Base-by-base conservation (phyloP, 2,113 vertebrate species). In the Gobio gobio region DNA sequence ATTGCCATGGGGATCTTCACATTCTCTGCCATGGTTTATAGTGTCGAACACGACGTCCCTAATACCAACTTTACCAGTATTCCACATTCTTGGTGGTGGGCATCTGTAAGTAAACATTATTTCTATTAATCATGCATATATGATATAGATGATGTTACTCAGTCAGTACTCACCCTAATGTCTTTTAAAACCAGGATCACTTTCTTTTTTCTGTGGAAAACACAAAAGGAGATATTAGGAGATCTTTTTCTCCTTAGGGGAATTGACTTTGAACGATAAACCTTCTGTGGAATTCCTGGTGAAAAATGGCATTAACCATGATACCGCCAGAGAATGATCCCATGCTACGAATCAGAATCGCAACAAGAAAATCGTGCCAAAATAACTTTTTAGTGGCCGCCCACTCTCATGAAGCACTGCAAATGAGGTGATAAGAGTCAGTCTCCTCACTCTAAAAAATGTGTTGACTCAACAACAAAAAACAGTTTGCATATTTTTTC, bases 71-170 rank as follows among this genome's bases (percentile, higher is more conserved):
- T 97, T 92, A 96, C 92, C 91, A 97, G 96, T 29, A 96, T 97
- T 83, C 96, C 96, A 2, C 87, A 88, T 0, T 88, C 95, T 0
- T 97, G 96, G 96, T 96, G 96, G 96, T 97, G 96, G 96, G 96
- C 96, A 76, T 94, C 96, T 76, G 96, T 97, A 90, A 95, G 96
- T 90, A 87, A 47, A 56, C 10, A 72, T 26, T 75, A 76, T 84
- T 79, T 59, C 70, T 61, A 85, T 83, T 85, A 1, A 58, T 20
- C 16, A 58, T 58, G 33, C 3, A 18, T 16, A 29, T 56, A 14
- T 33, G 51, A 26, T 33, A 59, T 29, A 36, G 29, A 7, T 36
- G 3, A 58, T 78, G 51, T 20, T 54, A 54, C 16, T 54, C 51
- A 54, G 16, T 51, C 49, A 51, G 4, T 16, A 75, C 24, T 75